Evolutionary conservation across 2,888 invertebrate species (phyloP).

Genomic region (Cetonia aurata): DNA sequence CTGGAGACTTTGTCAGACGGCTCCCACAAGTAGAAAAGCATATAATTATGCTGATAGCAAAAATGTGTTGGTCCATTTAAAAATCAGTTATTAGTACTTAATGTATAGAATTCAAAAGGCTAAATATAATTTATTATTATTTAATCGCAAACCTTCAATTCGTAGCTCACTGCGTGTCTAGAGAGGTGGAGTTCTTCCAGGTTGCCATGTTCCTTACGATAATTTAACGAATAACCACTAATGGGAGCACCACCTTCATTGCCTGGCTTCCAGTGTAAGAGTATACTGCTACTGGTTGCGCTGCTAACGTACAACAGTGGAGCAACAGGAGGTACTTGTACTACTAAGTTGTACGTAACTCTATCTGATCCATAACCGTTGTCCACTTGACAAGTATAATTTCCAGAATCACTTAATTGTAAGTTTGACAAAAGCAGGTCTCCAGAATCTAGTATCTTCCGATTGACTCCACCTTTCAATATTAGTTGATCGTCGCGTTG

Average conservation of each 20-base stretch:
- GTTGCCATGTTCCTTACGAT: slow-evolving; percentile 75
- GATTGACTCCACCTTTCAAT: slow-evolving; percentile 71
- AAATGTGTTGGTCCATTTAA: too few species aligned
- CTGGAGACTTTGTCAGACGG: too few species aligned
- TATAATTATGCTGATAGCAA: too few species aligned
- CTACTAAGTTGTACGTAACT: slow-evolving; percentile 74
- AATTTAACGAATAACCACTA: slow-evolving; percentile 77
- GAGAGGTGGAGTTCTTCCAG: slow-evolving; percentile 75
- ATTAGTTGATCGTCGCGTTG: slow-evolving; percentile 70
- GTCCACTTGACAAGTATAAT: slow-evolving; percentile 80
- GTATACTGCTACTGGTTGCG: slow-evolving; percentile 80
- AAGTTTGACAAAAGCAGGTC: slow-evolving; percentile 76
- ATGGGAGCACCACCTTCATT: slow-evolving; percentile 78
- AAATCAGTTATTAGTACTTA: too few species aligned
- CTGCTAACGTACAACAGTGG: slow-evolving; percentile 81
- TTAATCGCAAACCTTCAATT: slow-evolving; percentile 70
- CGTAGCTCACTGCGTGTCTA: slow-evolving; percentile 76
- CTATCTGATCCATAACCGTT: slow-evolving; percentile 78
- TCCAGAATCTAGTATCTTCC: slow-evolving; percentile 75
- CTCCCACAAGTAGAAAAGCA: too few species aligned
- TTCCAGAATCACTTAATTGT: slow-evolving; percentile 75
- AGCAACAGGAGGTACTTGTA: slow-evolving; percentile 82
- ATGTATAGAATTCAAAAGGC: too few species aligned
- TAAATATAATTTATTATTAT: not conserved
- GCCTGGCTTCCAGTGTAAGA: slow-evolving; percentile 81